phyloP scores from a whole-genome alignment of 2,113 vertebrate genomes.

The Pachycephala philippinensis region DNA sequence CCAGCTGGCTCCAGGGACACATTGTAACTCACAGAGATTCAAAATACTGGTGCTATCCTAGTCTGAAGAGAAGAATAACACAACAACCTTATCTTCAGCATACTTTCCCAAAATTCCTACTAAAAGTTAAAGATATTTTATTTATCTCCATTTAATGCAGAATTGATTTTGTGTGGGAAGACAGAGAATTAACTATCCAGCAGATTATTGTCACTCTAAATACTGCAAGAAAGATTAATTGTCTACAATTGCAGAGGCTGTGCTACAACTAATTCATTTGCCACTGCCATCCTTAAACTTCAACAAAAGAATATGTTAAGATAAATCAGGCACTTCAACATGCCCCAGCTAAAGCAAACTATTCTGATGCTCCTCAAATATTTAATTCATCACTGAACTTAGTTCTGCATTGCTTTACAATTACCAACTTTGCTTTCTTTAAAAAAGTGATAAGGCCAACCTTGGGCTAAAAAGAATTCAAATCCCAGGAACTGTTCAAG shows the following conservation, averaged over 20 bases:
- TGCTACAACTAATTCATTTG: neutral
- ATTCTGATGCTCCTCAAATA: neutral
- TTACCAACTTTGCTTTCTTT: neutral
- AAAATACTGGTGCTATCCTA: neutral
- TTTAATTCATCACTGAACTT: neutral
- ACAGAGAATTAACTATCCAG: neutral
- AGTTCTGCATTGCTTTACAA: neutral
- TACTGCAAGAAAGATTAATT: neutral
- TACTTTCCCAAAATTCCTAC: neutral
- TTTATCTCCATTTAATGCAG: neutral
- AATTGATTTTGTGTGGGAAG: constrained; percentile 4
- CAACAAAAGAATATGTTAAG: neutral
- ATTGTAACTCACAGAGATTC: neutral
- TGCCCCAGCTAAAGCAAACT: neutral
- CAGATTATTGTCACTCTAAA: neutral
- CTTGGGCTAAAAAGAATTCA: neutral
- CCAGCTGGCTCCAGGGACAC: neutral
- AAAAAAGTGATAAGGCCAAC: neutral
- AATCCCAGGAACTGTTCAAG: neutral
- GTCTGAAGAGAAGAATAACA: neutral
- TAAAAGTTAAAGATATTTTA: neutral
- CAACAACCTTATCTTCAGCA: neutral
- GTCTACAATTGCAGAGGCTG: neutral
- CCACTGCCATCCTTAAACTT: neutral
- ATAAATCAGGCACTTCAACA: neutral